Evolutionary conservation across 2,888 invertebrate species (phyloP).

Genomic region (Cerastis leucographa): DNA sequence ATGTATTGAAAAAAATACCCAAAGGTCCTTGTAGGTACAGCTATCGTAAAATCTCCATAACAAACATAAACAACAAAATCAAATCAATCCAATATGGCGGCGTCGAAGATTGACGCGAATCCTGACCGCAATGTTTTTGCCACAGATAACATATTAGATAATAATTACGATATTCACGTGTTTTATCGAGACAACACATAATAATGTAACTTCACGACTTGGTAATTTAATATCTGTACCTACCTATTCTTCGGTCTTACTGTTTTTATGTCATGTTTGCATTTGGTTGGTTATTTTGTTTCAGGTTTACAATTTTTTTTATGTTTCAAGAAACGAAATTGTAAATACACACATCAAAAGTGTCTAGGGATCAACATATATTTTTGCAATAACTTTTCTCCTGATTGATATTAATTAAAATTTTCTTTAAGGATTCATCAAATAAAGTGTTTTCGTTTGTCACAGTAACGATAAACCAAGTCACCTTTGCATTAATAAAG

Average conservation of each 20-base stretch:
- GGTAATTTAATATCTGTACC: slow-evolving; percentile 10
- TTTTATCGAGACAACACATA: slow-evolving; percentile 14
- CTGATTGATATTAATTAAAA: too few species aligned
- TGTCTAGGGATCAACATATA: too few species aligned
- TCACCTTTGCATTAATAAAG: too few species aligned
- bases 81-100: slow-evolving; percentile 40
- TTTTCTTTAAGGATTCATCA: too few species aligned
- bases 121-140: slow-evolving; percentile 52
- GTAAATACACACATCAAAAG: too few species aligned
- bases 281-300: not conserved
- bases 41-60: not conserved
- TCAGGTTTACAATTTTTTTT: not conserved
- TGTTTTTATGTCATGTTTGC: slow-evolving; percentile 16
- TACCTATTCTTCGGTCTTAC: slow-evolving; percentile 14
- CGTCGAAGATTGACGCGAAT: slow-evolving; percentile 32
- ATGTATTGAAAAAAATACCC: not conserved
- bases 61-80: not conserved
- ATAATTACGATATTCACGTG: slow-evolving; percentile 51
- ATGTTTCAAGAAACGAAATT: not conserved
- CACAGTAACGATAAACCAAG: too few species aligned
- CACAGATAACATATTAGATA: slow-evolving; percentile 50
- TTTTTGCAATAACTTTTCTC: too few species aligned
- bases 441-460: too few species aligned
- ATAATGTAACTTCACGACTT: slow-evolving; percentile 38
- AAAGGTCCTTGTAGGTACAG: not conserved